These are phyloP conservation scores for Pipistrellus nathusii DNA, from an alignment of 2,797 vertebrate species.

Conservation along the genomic window DNA sequence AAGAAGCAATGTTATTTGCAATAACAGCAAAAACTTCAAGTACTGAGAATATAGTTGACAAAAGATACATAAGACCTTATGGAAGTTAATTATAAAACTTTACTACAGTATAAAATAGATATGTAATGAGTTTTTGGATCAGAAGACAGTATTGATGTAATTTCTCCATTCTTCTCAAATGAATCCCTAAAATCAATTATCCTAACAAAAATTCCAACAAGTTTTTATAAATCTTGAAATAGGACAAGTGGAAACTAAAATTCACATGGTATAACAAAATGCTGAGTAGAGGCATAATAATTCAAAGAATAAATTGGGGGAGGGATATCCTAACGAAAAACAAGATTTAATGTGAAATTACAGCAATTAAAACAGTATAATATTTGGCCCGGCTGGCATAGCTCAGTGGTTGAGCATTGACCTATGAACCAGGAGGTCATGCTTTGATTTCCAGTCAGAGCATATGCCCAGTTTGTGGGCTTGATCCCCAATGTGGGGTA, in stretches of 20 bases:
- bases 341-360: neutral
- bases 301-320: neutral
- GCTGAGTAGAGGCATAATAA: slow-evolving; percentile 3
- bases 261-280: slow-evolving; percentile 8
- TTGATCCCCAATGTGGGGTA: no score
- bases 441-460: no score
- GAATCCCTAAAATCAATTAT: slow-evolving; percentile 2
- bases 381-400: neutral
- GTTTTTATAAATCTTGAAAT: neutral
- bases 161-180: slow-evolving; percentile 25
- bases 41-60: slow-evolving; percentile 25
- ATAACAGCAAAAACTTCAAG: slow-evolving; percentile 7
- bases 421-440: no score
- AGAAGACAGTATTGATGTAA: slow-evolving; percentile 7
- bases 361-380: neutral
- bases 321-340: neutral
- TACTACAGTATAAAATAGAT: neutral
- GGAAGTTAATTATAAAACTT: slow-evolving; percentile 11
- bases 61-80: neutral
- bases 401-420: no score
- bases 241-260: slow-evolving; percentile 37
- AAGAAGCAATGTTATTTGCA: slow-evolving; percentile 4
- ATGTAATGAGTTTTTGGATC: neutral
- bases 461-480: no score
- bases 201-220: slow-evolving; percentile 36